Evolutionary conservation across 2,888 invertebrate species (phyloP).

Genomic region (Brenthis hecate): DNA sequence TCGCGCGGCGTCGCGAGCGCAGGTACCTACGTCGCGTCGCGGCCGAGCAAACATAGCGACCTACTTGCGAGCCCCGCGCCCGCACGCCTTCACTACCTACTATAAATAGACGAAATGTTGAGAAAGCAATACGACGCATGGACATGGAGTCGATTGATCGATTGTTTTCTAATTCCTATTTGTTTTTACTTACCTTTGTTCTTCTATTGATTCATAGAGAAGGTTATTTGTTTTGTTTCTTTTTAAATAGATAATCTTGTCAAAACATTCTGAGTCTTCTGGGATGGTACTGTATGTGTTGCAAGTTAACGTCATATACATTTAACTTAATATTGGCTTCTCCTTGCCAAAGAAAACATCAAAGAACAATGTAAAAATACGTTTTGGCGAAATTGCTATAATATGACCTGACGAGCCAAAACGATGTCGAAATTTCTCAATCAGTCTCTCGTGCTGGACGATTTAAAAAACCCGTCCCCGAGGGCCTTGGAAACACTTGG

Average conservation of each 20-base stretch:
- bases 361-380: background rate
- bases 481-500: slow-evolving; percentile 70
- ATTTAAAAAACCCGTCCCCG: slow-evolving; percentile 70
- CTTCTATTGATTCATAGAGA: no score
- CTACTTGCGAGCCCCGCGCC: slow-evolving; percentile 66
- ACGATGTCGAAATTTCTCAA: slow-evolving; percentile 68
- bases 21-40: slow-evolving; percentile 50
- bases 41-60: slow-evolving; percentile 58
- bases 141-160: slow-evolving; percentile 20
- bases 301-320: no score
- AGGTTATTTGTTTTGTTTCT: no score
- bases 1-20: slow-evolving; percentile 46
- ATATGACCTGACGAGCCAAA: background rate
- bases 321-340: no score
- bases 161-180: slow-evolving; percentile 28
- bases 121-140: slow-evolving; percentile 54
- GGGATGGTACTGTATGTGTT: no score
- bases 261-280: no score
- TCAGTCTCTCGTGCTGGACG: slow-evolving; percentile 62
- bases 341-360: background rate
- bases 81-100: slow-evolving; percentile 56
- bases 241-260: no score
- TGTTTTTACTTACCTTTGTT: background rate
- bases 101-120: slow-evolving; percentile 68
- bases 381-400: slow-evolving; percentile 16